A percentile compares a stretch with the other conserved stretches of the same genome.
These are phyloP conservation scores for Cichladusa arquata DNA, from an alignment of 2,113 vertebrate species.

Conservation along the genomic window DNA sequence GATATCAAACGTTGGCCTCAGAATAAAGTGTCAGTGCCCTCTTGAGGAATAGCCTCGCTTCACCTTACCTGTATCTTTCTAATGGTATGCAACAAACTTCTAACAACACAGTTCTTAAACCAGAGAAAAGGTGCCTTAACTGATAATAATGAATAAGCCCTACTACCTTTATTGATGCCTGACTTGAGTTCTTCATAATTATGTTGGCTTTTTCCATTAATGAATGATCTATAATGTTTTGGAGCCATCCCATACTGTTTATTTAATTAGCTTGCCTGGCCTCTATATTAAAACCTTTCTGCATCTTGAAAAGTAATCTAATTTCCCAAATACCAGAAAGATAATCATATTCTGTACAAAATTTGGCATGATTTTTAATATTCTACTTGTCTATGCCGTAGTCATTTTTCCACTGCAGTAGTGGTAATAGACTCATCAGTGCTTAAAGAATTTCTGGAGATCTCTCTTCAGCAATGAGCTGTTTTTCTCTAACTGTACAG, in stretches of 20 bases:
- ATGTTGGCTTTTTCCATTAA: background rate
- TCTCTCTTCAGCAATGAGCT: background rate
- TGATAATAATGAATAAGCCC: background rate
- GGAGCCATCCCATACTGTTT: slow-evolving; percentile 1
- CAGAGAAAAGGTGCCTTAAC: background rate
- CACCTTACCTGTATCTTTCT: background rate
- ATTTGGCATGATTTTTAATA: slow-evolving; percentile 1
- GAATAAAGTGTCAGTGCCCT: background rate
- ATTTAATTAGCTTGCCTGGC: slow-evolving; percentile 31
- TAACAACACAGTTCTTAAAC: background rate
- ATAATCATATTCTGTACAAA: slow-evolving; percentile 18
- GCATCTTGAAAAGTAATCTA: slow-evolving; percentile 22
- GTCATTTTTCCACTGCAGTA: background rate
- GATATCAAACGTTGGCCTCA: background rate
- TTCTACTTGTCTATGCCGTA: background rate
- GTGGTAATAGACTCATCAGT: background rate
- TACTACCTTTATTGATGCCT: background rate
- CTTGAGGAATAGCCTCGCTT: background rate
- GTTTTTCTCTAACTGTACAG: background rate
- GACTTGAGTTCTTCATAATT: background rate
- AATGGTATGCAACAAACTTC: background rate
- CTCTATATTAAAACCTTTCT: slow-evolving; percentile 13
- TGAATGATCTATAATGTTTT: slow-evolving; percentile 22
- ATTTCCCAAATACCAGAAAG: slow-evolving; percentile 23
- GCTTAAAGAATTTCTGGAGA: background rate